Evolutionary conservation across 2,113 vertebrate species (phyloP).

Genomic region (Pachyramphus minor): DNA sequence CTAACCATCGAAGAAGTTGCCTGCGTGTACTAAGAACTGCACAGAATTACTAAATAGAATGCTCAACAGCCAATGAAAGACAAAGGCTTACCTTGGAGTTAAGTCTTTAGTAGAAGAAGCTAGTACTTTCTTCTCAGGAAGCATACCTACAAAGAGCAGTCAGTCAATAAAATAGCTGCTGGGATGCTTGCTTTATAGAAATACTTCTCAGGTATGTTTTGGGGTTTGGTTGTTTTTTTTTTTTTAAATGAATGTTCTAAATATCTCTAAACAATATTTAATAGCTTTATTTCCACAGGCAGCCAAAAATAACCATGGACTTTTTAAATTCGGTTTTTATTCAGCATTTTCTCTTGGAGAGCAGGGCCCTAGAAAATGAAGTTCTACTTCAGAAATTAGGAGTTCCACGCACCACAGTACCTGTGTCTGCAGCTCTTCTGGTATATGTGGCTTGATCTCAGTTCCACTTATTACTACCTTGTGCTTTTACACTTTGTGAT

Average conservation of each 20-base stretch:
- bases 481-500: background rate
- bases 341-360: background rate
- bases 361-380: background rate
- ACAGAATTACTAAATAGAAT: background rate
- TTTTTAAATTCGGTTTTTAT: background rate
- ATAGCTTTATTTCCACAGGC: background rate
- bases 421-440: background rate
- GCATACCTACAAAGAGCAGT: constrained; percentile 63
- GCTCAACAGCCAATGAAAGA: background rate
- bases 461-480: background rate
- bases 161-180: background rate
- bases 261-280: background rate
- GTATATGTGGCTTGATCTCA: background rate
- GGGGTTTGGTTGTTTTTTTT: too few species aligned
- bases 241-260: background rate
- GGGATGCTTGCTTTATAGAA: background rate
- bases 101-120: constrained; percentile 46
- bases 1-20: background rate
- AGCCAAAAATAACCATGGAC: background rate
- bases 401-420: background rate
- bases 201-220: background rate
- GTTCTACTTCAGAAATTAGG: background rate
- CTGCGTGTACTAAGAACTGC: background rate
- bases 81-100: constrained; percentile 67
- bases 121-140: constrained; percentile 43